Evolutionary conservation across 1,140 invertebrate species (phyloP), one percentile per base, ranked within the genome.

Genomic region (Calliphora vicina): DNA sequence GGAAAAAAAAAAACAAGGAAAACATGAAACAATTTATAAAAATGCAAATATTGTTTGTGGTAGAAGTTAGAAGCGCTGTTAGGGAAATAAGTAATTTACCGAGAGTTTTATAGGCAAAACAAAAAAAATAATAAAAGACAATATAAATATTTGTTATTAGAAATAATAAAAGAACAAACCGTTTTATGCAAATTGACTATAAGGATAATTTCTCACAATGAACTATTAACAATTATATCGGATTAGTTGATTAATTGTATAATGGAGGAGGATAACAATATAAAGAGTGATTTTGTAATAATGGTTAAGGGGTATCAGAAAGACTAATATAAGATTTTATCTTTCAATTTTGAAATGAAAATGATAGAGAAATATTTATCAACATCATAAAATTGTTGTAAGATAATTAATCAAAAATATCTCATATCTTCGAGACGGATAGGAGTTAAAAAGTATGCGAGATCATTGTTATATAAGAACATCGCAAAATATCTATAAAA

Each of bases 71-170:
- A 9, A 67, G 61, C 20, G 1, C 4, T 67, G 61, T 67, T 67
- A 67, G 61, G 61, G 61, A 67, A 67, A 67, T 67, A 9, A 67
- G 61, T 67, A 67, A 67, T 67, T 67, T 67, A 67, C 61, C n/a
- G 61, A 67, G 20, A 10, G 61, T 20, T 67, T 67, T 67, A 67
- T 67, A 20, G 20, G 61, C 20, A 23, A 67, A 67, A 23, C 6
- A 20, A 23, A 23, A 20, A 67, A 67, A 20, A 20, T 9, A 57
- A 57, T 2, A 17, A 57, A 57, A 17, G 45, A 57, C 45, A 57
- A 57, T 15, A 57, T 57, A 57, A 57, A 57, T 57, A 57, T 57
- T 57, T 57, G 45, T 57, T 67, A 67, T 67, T 67, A 67, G 20
- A 67, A 67, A 67, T 67, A 57, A 23, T 67, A 67, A 67, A 17